Percentiles rank a stretch among this genome's conserved stretches.
phyloP scores from a whole-genome alignment of 2,888 invertebrate genomes.

The Scaptodrosophila latifasciaeformis region DNA sequence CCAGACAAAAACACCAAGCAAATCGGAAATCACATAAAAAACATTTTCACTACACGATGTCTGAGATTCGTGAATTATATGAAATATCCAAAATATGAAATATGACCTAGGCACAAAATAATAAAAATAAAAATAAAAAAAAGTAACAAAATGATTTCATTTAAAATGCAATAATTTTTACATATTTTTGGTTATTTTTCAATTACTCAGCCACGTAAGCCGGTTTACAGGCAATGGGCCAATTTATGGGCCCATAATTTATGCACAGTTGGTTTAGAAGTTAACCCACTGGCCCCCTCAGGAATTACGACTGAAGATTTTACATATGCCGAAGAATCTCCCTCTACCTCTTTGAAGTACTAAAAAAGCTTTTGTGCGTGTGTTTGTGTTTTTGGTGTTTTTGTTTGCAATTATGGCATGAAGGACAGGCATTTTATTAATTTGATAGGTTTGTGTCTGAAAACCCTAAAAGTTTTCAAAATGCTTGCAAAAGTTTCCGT shows the following conservation, averaged over 20 bases:
- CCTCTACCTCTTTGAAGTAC: no score
- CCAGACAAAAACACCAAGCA: no score
- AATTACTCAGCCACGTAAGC: conserved; percentile 48
- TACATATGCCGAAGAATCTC: no score
- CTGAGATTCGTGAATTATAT: no score
- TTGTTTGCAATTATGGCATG: conserved; percentile 50
- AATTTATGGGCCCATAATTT: conserved; percentile 45
- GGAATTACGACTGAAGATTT: no score
- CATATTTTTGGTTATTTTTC: no score
- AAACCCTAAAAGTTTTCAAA: not conserved
- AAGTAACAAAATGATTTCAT: conserved; percentile 14
- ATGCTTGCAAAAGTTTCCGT: no score
- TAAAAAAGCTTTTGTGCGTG: no score
- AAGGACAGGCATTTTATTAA: conserved; percentile 47
- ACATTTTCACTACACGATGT: no score
- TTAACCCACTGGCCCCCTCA: no score
- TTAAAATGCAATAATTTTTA: conserved; percentile 57
- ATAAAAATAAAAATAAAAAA: not conserved
- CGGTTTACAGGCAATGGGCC: conserved; percentile 41
- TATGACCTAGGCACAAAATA: not conserved
- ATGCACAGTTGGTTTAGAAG: conserved; percentile 64
- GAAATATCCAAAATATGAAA: no score
- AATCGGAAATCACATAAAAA: conserved; percentile 55
- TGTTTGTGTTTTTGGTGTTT: no score
- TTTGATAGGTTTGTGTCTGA: not conserved